phyloP scores from a whole-genome alignment of 2,113 vertebrate genomes.

The Myodes glareolus region DNA sequence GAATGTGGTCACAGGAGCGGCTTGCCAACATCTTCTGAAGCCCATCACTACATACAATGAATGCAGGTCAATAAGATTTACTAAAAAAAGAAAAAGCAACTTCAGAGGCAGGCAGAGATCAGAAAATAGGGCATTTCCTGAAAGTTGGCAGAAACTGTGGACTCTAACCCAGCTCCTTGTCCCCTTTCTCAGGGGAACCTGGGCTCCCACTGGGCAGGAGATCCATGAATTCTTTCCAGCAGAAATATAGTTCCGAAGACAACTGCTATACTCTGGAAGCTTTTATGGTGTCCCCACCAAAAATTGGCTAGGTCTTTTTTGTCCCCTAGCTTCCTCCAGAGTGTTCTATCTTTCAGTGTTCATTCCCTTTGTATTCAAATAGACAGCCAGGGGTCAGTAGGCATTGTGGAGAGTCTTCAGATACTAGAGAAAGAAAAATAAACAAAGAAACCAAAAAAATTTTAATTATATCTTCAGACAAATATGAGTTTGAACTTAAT shows the following conservation, averaged over 20 bases:
- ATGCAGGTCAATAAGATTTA: background rate
- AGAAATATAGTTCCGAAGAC: background rate
- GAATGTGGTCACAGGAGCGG: background rate
- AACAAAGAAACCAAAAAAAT: background rate
- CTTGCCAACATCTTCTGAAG: background rate
- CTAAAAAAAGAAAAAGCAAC: background rate
- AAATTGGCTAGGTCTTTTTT: background rate
- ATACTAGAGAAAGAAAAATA: background rate
- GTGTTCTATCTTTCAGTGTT: background rate
- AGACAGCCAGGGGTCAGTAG: background rate
- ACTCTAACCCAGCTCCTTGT: fast-evolving
- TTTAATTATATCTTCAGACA: background rate
- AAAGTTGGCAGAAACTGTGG: background rate
- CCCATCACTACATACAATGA: background rate
- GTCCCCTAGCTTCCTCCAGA: fast-evolving
- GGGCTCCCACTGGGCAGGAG: background rate
- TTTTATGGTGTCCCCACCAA: background rate
- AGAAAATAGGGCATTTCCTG: constrained; percentile 20
- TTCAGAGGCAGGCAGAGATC: background rate
- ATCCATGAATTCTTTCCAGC: background rate
- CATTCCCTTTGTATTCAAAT: background rate
- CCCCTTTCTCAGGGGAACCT: background rate
- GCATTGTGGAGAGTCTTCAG: background rate
- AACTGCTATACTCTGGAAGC: background rate
- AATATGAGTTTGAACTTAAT: background rate